These are phyloP conservation scores for Caenorhabditis afra DNA, from an alignment of 2,888 invertebrate genomes.

Conservation along the genomic window DNA sequence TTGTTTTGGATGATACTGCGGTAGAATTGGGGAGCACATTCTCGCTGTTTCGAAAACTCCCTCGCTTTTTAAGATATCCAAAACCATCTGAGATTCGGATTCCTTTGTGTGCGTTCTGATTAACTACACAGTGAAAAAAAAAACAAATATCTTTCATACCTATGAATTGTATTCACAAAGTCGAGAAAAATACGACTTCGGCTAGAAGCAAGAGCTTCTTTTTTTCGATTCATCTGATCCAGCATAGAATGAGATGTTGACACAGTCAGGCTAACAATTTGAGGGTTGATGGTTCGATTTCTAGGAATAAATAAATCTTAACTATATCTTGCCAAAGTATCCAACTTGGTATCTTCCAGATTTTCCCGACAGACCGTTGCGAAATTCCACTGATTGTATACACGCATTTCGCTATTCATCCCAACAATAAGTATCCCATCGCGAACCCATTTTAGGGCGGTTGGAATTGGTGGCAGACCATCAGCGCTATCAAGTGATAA, in stretches of 20 bases:
- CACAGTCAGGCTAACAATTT: constrained; percentile 48
- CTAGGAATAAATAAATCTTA: constrained; percentile 16
- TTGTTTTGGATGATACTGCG: constrained; percentile 99
- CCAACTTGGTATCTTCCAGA: neutral
- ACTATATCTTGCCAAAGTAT: neutral
- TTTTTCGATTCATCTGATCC: constrained; percentile 73
- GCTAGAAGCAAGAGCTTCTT: constrained; percentile 63
- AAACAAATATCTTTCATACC: too few relatives aligned
- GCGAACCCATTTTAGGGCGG: constrained; percentile 98
- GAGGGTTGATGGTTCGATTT: constrained; percentile 5
- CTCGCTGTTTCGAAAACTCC: constrained; percentile 94
- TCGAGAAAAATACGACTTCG: constrained; percentile 69
- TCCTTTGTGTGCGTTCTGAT: constrained; percentile 47
- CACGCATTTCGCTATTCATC: constrained; percentile 99
- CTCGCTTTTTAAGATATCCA: constrained; percentile 64
- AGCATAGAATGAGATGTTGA: constrained; percentile 78
- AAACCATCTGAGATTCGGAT: constrained; percentile 47
- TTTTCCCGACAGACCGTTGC: neutral
- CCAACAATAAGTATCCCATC: constrained; percentile 98
- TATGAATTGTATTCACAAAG: constrained; percentile 61
- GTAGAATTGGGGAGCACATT: constrained; percentile 96
- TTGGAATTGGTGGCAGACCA: constrained; percentile 94
- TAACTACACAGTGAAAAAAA: neutral
- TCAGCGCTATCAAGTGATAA: constrained; percentile 85
- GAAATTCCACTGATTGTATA: constrained; percentile 89